Evolutionary conservation across 1,140 invertebrate species (phyloP).

Genomic region (Philopotamus ludificatus): DNA sequence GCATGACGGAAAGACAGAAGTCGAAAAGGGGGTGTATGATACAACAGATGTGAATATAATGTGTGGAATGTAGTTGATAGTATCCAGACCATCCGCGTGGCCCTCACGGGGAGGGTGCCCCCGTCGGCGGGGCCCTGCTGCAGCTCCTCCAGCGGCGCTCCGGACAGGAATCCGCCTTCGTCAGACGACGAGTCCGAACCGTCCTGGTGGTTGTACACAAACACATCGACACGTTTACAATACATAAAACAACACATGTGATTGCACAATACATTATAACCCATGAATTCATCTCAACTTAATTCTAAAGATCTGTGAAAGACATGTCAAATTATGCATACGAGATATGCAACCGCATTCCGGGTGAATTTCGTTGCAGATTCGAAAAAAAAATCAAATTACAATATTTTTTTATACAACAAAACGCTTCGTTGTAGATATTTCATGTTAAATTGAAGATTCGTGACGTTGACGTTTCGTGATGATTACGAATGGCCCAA

Average conservation of each 20-base stretch:
- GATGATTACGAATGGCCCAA: no score
- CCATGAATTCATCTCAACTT: no score
- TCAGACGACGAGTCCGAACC: conserved; percentile 39
- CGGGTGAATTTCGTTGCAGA: no score
- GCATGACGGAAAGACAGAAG: neutral
- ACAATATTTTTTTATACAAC: no score
- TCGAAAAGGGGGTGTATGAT: neutral
- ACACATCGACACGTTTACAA: neutral
- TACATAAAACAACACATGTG: conserved; percentile 14
- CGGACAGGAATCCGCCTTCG: conserved; percentile 40
- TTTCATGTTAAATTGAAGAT: no score
- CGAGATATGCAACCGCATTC: no score
- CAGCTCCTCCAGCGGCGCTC: conserved; percentile 11
- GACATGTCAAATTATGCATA: no score
- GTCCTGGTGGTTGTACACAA: conserved; percentile 16
- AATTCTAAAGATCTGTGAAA: no score
- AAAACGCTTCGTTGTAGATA: no score
- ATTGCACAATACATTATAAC: neutral
- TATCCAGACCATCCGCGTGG: conserved; percentile 34
- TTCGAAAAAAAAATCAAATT: no score
- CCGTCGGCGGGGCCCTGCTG: conserved; percentile 15
- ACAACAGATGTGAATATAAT: neutral
- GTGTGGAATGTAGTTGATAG: neutral
- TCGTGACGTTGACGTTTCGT: no score
- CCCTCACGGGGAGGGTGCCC: conserved; percentile 29